Conservation (phyloP, 2,888 invertebrate species). For the Trichogramma evanescens region DNA sequence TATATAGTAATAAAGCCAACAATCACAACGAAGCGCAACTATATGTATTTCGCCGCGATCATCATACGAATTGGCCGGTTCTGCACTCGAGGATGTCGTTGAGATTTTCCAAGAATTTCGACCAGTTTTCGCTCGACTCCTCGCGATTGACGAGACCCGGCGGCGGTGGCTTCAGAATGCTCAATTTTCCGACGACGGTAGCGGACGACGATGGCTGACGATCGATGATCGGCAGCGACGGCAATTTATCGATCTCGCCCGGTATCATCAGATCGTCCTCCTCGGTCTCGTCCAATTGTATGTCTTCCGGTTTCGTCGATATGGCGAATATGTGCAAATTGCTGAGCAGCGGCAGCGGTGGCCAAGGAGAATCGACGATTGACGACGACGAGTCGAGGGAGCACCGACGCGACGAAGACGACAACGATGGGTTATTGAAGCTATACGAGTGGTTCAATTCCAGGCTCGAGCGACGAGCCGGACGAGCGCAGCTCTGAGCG, state of each 20-base stretch:
- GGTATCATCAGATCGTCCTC: constrained; percentile 25
- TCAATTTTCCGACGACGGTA: constrained; percentile 32
- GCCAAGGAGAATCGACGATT: background rate
- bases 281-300: constrained; percentile 30
- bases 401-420: constrained; percentile 28
- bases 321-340: constrained; percentile 42
- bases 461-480: constrained; percentile 34
- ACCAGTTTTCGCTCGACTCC: constrained; percentile 50
- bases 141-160: constrained; percentile 42
- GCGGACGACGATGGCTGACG: constrained; percentile 11
- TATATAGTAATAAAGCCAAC: background rate
- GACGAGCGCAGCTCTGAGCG: constrained; percentile 17
- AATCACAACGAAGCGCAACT: background rate
- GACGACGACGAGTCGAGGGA: constrained; percentile 4
- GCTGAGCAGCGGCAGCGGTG: constrained; percentile 38
- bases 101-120: constrained; percentile 48
- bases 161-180: constrained; percentile 44
- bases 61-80: constrained; percentile 48
- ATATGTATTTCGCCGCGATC: background rate
- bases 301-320: constrained; percentile 39
- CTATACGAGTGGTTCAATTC: constrained; percentile 17
- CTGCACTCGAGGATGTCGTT: constrained; percentile 50
- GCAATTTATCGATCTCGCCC: constrained; percentile 34
- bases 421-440: background rate
- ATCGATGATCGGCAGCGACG: constrained; percentile 36